Evolutionary conservation across 1,140 invertebrate genomes (phyloP).

Genomic region (Megalonaias nervosa): DNA sequence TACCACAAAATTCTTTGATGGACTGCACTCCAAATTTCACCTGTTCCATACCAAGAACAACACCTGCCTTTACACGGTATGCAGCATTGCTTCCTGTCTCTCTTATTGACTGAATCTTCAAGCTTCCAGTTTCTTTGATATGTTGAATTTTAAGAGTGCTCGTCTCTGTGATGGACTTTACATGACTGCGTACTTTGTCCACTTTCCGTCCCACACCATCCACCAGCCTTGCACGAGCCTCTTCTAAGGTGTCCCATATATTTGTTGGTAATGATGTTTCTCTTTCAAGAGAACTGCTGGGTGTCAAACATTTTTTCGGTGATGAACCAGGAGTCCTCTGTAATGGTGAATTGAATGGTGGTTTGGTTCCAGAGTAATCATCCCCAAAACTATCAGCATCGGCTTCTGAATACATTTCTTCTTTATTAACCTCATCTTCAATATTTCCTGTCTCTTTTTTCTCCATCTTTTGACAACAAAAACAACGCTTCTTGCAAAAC

Average conservation of each 20-base stretch:
- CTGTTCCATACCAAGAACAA: constrained; percentile 62
- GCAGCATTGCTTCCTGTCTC: constrained; percentile 58
- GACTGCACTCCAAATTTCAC: constrained; percentile 65
- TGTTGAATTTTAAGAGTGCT: constrained; percentile 43
- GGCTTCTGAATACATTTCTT: constrained; percentile 13
- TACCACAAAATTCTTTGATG: constrained; percentile 68
- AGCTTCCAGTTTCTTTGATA: constrained; percentile 58
- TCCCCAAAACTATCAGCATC: constrained; percentile 26
- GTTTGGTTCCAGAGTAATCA: constrained; percentile 10
- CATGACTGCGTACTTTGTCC: constrained; percentile 57
- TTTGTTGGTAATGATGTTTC: constrained; percentile 38
- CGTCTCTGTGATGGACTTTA: constrained; percentile 31
- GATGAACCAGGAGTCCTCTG: constrained; percentile 36
- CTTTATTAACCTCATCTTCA: constrained; percentile 8
- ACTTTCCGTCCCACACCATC: constrained; percentile 57
- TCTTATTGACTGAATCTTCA: constrained; percentile 62
- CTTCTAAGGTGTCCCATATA: constrained; percentile 61
- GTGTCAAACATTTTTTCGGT: constrained; percentile 46
- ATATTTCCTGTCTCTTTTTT: constrained; percentile 12
- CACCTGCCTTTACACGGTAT: constrained; percentile 54
- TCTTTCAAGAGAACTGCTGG: constrained; percentile 6
- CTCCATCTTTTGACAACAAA: constrained; percentile 8
- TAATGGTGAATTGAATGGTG: constrained; percentile 38
- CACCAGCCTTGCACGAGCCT: constrained; percentile 53
- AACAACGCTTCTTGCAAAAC: constrained; percentile 33